Evolutionary conservation across 2,797 vertebrate species (phyloP).

Genomic region (Aselliscus stoliczkanus): DNA sequence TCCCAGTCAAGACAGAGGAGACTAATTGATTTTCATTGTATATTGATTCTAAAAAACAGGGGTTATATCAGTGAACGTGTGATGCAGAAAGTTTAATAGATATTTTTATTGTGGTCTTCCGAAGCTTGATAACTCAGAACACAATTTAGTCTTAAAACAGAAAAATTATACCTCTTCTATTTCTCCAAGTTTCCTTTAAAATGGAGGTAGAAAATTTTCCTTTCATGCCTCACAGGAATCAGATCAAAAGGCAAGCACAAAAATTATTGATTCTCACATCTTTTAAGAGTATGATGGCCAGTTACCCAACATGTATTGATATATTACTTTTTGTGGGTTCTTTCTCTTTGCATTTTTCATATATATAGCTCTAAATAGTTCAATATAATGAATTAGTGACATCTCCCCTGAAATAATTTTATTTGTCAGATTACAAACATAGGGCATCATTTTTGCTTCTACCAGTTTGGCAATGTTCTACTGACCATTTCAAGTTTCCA

Average conservation of each 20-base stretch:
- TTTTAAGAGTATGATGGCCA: neutral
- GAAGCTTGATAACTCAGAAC: conserved; percentile 3
- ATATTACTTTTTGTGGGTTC: neutral
- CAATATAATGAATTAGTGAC: neutral
- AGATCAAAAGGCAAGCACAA: neutral
- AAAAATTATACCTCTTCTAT: neutral
- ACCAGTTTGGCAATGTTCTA: neutral
- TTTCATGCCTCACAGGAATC: neutral
- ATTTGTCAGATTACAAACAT: neutral
- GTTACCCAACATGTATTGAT: neutral
- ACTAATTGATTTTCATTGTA: neutral
- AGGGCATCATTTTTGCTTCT: neutral
- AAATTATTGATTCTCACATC: neutral
- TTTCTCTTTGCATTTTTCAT: neutral
- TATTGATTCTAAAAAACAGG: neutral
- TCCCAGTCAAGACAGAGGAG: neutral
- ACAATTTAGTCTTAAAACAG: neutral
- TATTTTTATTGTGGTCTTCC: neutral
- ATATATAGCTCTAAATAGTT: neutral
- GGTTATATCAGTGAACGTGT: neutral
- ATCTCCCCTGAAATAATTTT: neutral
- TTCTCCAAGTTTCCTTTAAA: conserved; percentile 12
- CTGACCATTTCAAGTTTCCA: neutral
- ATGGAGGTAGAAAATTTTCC: neutral
- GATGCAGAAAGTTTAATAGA: neutral